Percentiles rank a stretch among this genome's conserved stretches.
These are phyloP conservation scores for Ecdyonurus torrentis DNA, from an alignment of 2,888 invertebrate species.

Conservation along the genomic window DNA sequence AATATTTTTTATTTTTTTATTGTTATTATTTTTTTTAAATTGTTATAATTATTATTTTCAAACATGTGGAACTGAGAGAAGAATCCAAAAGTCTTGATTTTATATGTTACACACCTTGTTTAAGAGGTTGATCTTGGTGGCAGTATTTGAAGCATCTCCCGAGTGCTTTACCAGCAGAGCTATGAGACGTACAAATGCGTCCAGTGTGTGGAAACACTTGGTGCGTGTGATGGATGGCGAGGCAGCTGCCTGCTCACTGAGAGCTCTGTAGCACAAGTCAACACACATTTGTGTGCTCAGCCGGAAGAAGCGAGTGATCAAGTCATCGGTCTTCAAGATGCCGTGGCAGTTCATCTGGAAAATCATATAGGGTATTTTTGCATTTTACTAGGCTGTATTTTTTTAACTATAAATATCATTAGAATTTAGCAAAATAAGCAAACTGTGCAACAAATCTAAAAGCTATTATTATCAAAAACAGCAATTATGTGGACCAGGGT, in stretches of 20 bases:
- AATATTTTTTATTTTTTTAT: background rate
- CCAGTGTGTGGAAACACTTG: slow-evolving; percentile 89
- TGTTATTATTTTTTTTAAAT: background rate
- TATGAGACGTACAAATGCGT: slow-evolving; percentile 87
- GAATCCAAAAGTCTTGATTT: background rate
- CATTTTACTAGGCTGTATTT: no score
- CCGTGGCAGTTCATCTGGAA: slow-evolving; percentile 84
- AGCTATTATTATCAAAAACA: no score
- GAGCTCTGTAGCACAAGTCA: slow-evolving; percentile 75
- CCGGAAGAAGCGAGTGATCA: slow-evolving; percentile 93
- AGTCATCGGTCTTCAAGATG: slow-evolving; percentile 91
- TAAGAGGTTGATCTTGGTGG: slow-evolving; percentile 90
- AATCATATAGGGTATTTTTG: no score
- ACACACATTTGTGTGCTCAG: slow-evolving; percentile 93
- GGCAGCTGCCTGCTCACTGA: slow-evolving; percentile 49
- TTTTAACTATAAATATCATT: no score
- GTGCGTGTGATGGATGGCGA: slow-evolving; percentile 54
- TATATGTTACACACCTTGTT: slow-evolving; percentile 61
- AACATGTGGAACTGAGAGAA: background rate
- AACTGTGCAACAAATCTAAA: no score
- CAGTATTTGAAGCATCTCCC: slow-evolving; percentile 75
- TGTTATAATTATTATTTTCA: background rate
- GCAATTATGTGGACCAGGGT: no score
- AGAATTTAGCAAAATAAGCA: no score
- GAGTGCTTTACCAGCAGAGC: slow-evolving; percentile 89